Conservation (phyloP, 1,140 invertebrate species). For the Calliopsis andreniformis region DNA sequence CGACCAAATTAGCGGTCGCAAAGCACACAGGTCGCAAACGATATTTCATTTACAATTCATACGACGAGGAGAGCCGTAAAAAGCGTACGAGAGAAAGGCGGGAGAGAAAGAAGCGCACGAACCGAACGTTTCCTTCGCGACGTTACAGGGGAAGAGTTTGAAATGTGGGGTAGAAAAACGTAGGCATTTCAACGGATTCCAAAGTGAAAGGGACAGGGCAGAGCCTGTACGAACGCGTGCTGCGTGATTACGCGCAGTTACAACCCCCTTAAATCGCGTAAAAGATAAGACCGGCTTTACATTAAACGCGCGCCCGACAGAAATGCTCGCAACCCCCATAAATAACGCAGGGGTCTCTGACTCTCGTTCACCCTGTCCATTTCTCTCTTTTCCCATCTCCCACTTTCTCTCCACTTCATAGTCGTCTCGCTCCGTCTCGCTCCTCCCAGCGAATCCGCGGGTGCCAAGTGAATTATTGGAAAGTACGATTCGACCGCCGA, state of each 20-base stretch:
- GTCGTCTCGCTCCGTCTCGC: neutral
- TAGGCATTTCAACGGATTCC: slow-evolving; percentile 61
- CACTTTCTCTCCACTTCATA: neutral
- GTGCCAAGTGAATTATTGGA: slow-evolving; percentile 17
- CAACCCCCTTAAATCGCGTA: slow-evolving; percentile 67
- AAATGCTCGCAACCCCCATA: slow-evolving; percentile 61
- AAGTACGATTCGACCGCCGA: slow-evolving; percentile 11
- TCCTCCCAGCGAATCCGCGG: slow-evolving; percentile 10
- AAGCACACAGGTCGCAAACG: neutral
- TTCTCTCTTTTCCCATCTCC: neutral
- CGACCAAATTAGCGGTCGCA: slow-evolving; percentile 17
- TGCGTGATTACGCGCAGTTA: slow-evolving; percentile 70
- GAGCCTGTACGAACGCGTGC: slow-evolving; percentile 41
- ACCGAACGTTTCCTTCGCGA: neutral
- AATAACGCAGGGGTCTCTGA: slow-evolving; percentile 43
- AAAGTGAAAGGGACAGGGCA: slow-evolving; percentile 54
- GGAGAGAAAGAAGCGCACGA: neutral
- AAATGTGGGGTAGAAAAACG: slow-evolving; percentile 47
- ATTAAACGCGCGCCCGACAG: slow-evolving; percentile 62
- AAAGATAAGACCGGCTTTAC: slow-evolving; percentile 69
- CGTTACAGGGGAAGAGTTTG: slow-evolving; percentile 2
- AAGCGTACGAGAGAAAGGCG: neutral
- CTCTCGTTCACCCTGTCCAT: slow-evolving; percentile 18
- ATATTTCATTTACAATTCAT: slow-evolving; percentile 7
- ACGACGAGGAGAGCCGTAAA: neutral